Evolutionary conservation across 2,113 vertebrate species (phyloP), one percentile per base, ranked within the genome.

Genomic region (Poecilia latipinna): DNA sequence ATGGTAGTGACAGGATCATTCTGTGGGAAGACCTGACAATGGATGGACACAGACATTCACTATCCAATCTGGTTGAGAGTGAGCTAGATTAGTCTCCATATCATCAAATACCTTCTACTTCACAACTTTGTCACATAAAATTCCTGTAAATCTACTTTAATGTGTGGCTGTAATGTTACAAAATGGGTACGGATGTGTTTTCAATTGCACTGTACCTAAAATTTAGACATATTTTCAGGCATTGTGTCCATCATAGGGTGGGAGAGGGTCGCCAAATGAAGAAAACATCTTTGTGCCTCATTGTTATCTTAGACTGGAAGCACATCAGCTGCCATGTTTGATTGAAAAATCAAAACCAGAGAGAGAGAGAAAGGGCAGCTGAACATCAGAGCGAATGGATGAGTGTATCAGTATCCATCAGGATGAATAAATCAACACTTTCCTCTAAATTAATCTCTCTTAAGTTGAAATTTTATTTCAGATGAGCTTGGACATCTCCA

Each of bases 401-500:
- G 73, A 88, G 82, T 70, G 61, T 66, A 79, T 91, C 72, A 79
- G 76, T 77, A 74, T 81, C 88, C 85, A 87, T 79, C 80, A 86
- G 80, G 86, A 91, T 91, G 82, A 90, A 90, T 91, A 88, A 90
- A 85, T 92, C 89, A 93, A 88, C 88, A 91, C 91, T 87, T 92
- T 94, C 94, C 90, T 92, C 87, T 93, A 89, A 92, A 92, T 70
- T 88, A 90, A 94, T 93, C 85, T 71, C 72, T 92, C 85, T 92
- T 69, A 92, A 92, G 82, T 86, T 82, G 78, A 83, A 77, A 89
- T 93, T 86, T 82, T 85, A 88, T 86, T 80, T 74, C 85, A 79
- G 84, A 91, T 86, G 78, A 90, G 88, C 89, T 93, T 90, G 88
- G 85, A 88, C 89, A 93, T 92, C 87, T 82, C 91, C 91, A 93